Evolutionary conservation across 2,113 vertebrate genomes (phyloP), one percentile per base, ranked within the genome.

Genomic region (Callipepla squamata): DNA sequence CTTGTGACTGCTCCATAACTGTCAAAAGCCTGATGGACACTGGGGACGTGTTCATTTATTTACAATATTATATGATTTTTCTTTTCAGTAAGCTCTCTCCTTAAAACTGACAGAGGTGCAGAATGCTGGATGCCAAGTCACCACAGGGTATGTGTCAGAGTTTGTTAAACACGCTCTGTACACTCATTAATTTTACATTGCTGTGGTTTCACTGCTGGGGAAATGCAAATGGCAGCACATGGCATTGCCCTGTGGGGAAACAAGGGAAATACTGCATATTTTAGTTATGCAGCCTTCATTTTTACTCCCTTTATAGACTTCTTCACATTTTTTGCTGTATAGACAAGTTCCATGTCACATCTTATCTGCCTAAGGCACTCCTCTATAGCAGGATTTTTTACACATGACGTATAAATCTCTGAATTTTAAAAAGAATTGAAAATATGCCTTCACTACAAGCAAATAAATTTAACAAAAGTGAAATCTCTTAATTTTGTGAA

Each of bases 121-220:
- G 89, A 92, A 57, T 11, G 3, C 7, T 58, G 75, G 58, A 85
- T 87, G 90, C 75, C 87, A 80, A 95, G 85, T 92, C 92, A 92
- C 90, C 79, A 87, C 70, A 84, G 85, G 90, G 70, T 85, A 69
- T 8, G 67, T 87, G 93, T 95, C 92, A 94, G 80, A 4, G 0
- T 94, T 93, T 86, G 82, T 96, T 94, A 93, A 96, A 96, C 82
- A 91, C 28, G 10, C 57, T 92, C 63, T 59, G 40, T 50, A 94
- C 61, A 61, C 85, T 90, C 82, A 95, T 92, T 90, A 94, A 95
- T 90, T 95, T 96, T 91, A 75, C 88, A 94, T 74, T 59, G 72
- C 82, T 62, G 16, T 50, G 42, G 32, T 85, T 92, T 81, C 79
- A 83, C 62, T 90, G 85, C 5, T 70, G 42, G 42, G 67, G 76